These are phyloP conservation scores for Ligdia adustata DNA, from an alignment of 2,888 invertebrate species.

Conservation along the genomic window DNA sequence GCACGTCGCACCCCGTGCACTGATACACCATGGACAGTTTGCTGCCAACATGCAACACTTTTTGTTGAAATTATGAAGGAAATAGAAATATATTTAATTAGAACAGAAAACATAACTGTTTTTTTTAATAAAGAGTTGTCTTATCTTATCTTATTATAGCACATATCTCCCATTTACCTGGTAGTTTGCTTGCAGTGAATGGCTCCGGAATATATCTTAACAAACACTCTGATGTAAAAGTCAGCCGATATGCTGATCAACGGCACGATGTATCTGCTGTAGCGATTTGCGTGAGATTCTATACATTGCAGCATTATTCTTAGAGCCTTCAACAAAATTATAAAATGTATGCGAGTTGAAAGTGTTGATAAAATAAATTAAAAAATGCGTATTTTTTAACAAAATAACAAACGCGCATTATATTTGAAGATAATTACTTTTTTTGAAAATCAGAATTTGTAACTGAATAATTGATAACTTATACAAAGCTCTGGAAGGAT, in stretches of 20 bases:
- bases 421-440: too few species aligned
- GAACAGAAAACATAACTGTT: too few species aligned
- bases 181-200: constrained; percentile 93
- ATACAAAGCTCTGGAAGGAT: too few species aligned
- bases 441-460: too few species aligned
- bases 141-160: too few species aligned
- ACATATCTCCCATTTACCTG: constrained; percentile 81
- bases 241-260: constrained; percentile 96
- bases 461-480: too few species aligned
- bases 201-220: constrained; percentile 91
- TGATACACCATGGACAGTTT: constrained; percentile 95
- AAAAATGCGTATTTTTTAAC: background rate
- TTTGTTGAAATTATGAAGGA: too few species aligned
- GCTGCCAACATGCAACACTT: too few species aligned
- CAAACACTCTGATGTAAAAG: constrained; percentile 98
- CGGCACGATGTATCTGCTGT: constrained; percentile 96
- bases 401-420: too few species aligned
- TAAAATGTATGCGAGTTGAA: background rate
- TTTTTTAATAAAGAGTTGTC: too few species aligned
- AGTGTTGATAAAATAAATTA: background rate
- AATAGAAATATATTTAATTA: too few species aligned
- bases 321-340: constrained; percentile 86
- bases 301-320: constrained; percentile 96
- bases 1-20: constrained; percentile 95
- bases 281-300: constrained; percentile 95